Evolutionary conservation across 2,888 invertebrate species (phyloP), one percentile per base, ranked within the genome.

Genomic region (Lypha dubia): DNA sequence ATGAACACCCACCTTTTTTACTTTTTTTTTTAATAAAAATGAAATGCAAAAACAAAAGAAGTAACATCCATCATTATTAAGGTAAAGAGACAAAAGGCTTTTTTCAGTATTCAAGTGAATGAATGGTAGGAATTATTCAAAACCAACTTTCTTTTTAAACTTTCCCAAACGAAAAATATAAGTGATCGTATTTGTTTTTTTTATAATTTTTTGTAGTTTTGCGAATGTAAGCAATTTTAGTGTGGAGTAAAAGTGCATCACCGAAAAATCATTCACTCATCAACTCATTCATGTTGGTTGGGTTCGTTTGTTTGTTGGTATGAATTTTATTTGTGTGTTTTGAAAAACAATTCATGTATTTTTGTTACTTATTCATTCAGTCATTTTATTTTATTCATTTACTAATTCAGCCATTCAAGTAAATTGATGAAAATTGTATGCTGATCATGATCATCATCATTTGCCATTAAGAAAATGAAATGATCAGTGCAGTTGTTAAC

Each of bases 171-270:
- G 38, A 60, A 44, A 68, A 70, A 80, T n/a, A n/a, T n/a, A 81
- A 81, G 84, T 79, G 84, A 81, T 84, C 81, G 84, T 84, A 84
- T 84, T 84, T 84, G 80, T 65, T 15, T 65, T 68, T 68, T 35
- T 24, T 67, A 35, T 22, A 46, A 44, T 46, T 17, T 32, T 65
- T 46, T 63, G 6, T 71, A 41, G 51, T 73, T 71, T 82, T 56
- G 77, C 77, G 73, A 79, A 83, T 83, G 51, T 46, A 53, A 83
- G 63, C 74, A 63, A 65, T 76, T 79, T 79, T 75, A 38, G 51
- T 68, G 60, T 68, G 67, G 67, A 84, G 84, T 84, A 77, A 80
- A 77, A 84, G 80, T 84, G 80, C 80, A 84, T 80, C 80, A 74
- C 67, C 68, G 53, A 83, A 79, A 74, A 60, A 32, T 49, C 51